Evolutionary conservation across 2,113 vertebrate species (phyloP), one percentile per base, ranked within the genome.

Genomic region (Cololabis saira): DNA sequence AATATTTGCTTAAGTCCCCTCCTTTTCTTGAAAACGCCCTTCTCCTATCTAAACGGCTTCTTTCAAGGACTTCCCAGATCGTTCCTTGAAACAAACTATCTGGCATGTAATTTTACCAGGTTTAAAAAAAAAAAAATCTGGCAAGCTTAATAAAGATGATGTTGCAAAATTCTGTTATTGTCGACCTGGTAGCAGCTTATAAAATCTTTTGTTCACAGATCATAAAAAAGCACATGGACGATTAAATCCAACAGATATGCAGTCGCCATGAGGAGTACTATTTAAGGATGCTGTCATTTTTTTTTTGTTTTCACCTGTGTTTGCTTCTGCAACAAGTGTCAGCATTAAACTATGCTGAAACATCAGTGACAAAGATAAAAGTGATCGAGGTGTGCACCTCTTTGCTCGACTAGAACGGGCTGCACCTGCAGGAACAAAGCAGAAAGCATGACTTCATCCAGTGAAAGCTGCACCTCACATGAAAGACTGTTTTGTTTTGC

Each of bases 361-460:
- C 12, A 50, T 22, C 19, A 22, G 13, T 22, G 45, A 16, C 12
- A 16, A 51, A 19, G 33, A 12, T 45, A 17, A 43, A 17, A 16
- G 10, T 37, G 33, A 37, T 37, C 1, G 6, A 37, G 33, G 6
- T 37, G 33, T 37, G 33, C 33, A 37, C 33, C 33, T 37, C 6
- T 27, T 27, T 27, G 24, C 24, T 27, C 24, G 24, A 27, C 24
- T 37, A 4, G 30, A 45, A 64, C 24, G 51, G 24, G 49, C 61
- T 65, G 54, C 61, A 57, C 24, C 27, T 42, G 54, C 48, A 55
- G 18, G 33, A 24, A 18, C 22, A 71, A 61, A 41, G 55, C 42
- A 18, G 17, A 44, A 27, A 54, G 49, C 14, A 56, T 19, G 16
- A 52, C 19, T 47, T 53, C 13, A 55, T 42, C 22, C 30, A 49